These are phyloP conservation scores for Bergia puertoricense DNA, from an alignment of 92 coral and sea anemone genomes.

Conservation along the genomic window DNA sequence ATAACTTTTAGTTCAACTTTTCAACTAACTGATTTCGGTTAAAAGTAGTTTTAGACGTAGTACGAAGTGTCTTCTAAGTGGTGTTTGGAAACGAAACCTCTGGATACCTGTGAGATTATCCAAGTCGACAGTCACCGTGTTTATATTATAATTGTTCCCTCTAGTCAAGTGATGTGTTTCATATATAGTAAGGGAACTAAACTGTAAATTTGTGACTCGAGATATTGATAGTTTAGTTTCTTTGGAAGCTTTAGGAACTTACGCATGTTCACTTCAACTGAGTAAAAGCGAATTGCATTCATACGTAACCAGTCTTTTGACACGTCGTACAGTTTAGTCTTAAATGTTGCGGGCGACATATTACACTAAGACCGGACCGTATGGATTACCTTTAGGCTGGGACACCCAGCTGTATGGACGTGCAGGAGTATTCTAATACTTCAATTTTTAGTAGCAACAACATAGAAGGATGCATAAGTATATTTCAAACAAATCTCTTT, in stretches of 20 bases:
- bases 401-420: not conserved
- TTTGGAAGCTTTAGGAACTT: no score
- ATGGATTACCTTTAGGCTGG: not conserved
- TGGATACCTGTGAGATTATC: not conserved
- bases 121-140: not conserved
- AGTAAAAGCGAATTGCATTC: no score
- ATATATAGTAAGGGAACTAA: not conserved
- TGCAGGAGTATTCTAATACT: not conserved
- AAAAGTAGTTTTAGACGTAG: no score
- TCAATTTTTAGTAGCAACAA: not conserved
- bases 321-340: not conserved
- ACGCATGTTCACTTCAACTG: not conserved
- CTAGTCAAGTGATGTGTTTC: not conserved
- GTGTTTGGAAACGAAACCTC: no score
- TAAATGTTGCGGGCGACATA: slow-evolving; percentile 19
- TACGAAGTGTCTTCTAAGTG: no score
- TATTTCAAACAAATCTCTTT: not conserved
- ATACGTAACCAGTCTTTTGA: not conserved
- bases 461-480: not conserved
- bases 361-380: not conserved
- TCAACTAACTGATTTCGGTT: no score
- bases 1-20: no score
- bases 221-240: no score
- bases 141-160: not conserved
- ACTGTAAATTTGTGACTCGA: no score